These are phyloP conservation scores for Harpalus rufipes DNA, from an alignment of 2,888 invertebrate genomes.

Conservation along the genomic window DNA sequence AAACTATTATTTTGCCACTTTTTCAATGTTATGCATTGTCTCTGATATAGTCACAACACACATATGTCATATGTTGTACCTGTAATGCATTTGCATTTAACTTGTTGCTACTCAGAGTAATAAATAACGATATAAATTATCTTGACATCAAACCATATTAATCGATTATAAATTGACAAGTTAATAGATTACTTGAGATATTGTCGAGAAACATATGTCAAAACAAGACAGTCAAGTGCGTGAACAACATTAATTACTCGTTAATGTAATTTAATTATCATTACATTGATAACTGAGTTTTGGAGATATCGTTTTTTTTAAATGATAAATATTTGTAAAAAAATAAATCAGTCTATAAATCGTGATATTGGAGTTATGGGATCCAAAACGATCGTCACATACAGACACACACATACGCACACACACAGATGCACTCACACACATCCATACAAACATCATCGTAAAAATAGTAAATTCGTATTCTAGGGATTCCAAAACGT, in stretches of 20 bases:
- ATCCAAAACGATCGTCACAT: too few relatives aligned
- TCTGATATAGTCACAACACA: background rate
- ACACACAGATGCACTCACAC: too few relatives aligned
- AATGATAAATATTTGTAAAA: background rate
- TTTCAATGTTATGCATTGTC: background rate
- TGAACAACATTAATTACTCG: slow-evolving; percentile 56
- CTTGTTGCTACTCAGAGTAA: slow-evolving; percentile 11
- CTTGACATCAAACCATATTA: slow-evolving; percentile 58
- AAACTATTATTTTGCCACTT: too few relatives aligned
- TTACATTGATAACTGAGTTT: slow-evolving; percentile 20
- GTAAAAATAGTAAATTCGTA: too few relatives aligned
- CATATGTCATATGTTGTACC: background rate
- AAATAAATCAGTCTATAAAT: too few relatives aligned
- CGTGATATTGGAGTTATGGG: too few relatives aligned
- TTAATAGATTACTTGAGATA: slow-evolving; percentile 65
- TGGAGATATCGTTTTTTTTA: background rate
- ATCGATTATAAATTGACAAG: slow-evolving; percentile 64
- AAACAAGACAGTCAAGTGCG: slow-evolving; percentile 56
- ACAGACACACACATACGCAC: too few relatives aligned
- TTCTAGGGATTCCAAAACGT: too few relatives aligned
- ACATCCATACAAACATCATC: too few relatives aligned
- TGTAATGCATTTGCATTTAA: background rate
- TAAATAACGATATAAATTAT: slow-evolving; percentile 35
- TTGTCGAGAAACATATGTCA: slow-evolving; percentile 52
- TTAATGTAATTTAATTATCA: slow-evolving; percentile 44